Base-by-base conservation (phyloP, 64 coral and sea anemone species). In the Dendrophyllia cribrosa region DNA sequence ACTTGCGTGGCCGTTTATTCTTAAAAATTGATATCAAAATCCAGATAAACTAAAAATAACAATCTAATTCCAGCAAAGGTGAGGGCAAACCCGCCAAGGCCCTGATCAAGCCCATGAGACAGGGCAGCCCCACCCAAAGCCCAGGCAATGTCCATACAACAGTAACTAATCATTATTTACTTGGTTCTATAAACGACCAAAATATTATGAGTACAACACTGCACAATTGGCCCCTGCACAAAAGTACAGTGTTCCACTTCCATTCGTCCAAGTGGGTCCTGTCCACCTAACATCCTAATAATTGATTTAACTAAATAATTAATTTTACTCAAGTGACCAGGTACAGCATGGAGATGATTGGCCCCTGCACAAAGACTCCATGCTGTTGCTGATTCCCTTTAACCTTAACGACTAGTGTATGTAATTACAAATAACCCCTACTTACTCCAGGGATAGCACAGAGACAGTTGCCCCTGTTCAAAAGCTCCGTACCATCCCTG, bases 41-140 rank as follows among this genome's bases (percentile, higher is more conserved):
- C n/a, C 22, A 21, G 23, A 26, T 24, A 70, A 7, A 1, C 3
- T 9, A 4, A 53, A 53, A 53, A 5, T 5, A 53, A 53, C 9
- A 70, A 70, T 70, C 22, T 70, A 70, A 52, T 76, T 9, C 47
- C 47, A 53, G 46, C 47, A 76, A 76, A 76, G 9, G 74, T 76
- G 74, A 76, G 74, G 74, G 74, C 74, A 76, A 76, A 76, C 74
- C 16, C 74, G 74, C 74, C 74, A 22, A 53, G 52, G 74, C 74
- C 74, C 47, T 51, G 66, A 21, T 52, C 46, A 4, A 9, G 1
- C 16, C 6, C 45, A 0, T 3, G 47, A 52, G 49, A 51, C 45
- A 76, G 74, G 50, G 74, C 74, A 9, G 50, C 74, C 74, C 74
- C 66, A 55, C 74, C 74, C 74, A 15, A 76, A 53, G 74, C 74